A percentile compares a stretch with the other conserved stretches of the same genome.
Evolutionary conservation across 92 coral and sea anemone genomes (phyloP).

Genomic region (Parazoanthus darwini): DNA sequence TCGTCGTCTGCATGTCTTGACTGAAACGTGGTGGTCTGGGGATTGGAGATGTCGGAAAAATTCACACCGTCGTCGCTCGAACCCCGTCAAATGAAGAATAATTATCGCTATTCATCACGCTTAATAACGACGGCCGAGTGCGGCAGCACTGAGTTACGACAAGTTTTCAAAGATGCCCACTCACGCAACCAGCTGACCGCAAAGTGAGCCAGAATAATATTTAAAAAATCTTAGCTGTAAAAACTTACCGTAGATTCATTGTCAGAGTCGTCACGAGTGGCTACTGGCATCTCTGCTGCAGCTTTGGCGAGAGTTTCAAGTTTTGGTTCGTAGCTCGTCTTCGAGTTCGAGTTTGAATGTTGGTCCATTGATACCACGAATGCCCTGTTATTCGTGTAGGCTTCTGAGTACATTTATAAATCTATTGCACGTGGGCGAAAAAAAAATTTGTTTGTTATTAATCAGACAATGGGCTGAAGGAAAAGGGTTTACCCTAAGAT

Average conservation of each 20-base stretch:
- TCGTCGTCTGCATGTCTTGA: conserved; percentile 74
- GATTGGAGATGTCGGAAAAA: conserved; percentile 65
- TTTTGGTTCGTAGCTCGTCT: conserved; percentile 12
- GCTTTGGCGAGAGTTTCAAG: conserved; percentile 38
- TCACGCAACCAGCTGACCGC: conserved; percentile 4
- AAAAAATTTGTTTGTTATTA: conserved; percentile 2
- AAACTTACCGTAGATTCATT: conserved; percentile 81
- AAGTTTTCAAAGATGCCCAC: not conserved
- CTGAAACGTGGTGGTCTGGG: conserved; percentile 55
- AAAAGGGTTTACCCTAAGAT: not conserved
- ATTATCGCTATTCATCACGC: not conserved
- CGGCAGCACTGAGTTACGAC: not conserved
- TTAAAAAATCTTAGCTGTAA: not conserved
- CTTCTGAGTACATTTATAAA: conserved; percentile 43
- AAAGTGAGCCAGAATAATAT: not conserved
- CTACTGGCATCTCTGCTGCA: conserved; percentile 80
- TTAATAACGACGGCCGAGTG: not conserved
- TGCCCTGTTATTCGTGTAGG: conserved; percentile 12
- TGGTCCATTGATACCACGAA: conserved; percentile 41
- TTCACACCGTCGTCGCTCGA: conserved; percentile 80
- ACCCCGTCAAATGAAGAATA: conserved; percentile 46
- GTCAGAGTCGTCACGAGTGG: conserved; percentile 77
- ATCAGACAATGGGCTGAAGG: not conserved
- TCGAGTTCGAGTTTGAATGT: not conserved
- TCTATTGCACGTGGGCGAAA: conserved; percentile 34